A percentile compares a stretch with the other conserved stretches of the same genome.
These are phyloP conservation scores for Platycnemis pennipes DNA, from an alignment of 2,888 invertebrate species.

Conservation along the genomic window DNA sequence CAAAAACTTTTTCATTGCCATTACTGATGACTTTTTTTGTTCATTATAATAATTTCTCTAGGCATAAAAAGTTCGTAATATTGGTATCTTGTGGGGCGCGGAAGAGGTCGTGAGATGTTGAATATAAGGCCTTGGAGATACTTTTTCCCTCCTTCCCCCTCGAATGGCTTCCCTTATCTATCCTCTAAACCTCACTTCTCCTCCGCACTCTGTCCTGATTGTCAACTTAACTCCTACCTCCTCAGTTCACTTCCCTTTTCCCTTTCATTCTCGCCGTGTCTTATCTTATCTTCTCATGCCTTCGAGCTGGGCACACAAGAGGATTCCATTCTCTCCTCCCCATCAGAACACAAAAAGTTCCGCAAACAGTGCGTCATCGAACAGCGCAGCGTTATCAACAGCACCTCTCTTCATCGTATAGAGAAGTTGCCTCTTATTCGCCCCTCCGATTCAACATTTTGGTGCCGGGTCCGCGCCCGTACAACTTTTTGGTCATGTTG, in stretches of 20 bases:
- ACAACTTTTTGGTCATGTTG: too few species aligned
- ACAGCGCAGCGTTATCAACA: neutral
- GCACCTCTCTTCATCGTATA: neutral
- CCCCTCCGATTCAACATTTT: too few species aligned
- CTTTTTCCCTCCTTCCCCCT: neutral
- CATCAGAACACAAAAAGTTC: neutral
- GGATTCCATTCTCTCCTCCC: neutral
- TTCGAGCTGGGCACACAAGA: neutral
- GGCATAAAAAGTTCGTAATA: neutral
- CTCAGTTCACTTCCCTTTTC: neutral
- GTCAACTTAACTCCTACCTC: neutral
- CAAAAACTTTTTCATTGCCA: too few species aligned
- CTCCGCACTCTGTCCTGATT: neutral
- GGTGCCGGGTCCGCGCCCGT: too few species aligned
- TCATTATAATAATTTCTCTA: neutral
- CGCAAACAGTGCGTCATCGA: neutral
- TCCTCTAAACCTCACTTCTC: neutral
- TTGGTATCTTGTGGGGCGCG: neutral
- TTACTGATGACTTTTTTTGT: neutral
- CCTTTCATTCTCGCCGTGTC: neutral
- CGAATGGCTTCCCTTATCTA: neutral
- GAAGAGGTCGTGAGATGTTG: neutral
- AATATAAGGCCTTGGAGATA: neutral
- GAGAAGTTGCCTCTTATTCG: too few species aligned
- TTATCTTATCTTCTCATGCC: slow-evolving; percentile 22